These are phyloP conservation scores for Zygogramma bicolorata DNA, from an alignment of 2,888 invertebrate genomes.

Conservation along the genomic window DNA sequence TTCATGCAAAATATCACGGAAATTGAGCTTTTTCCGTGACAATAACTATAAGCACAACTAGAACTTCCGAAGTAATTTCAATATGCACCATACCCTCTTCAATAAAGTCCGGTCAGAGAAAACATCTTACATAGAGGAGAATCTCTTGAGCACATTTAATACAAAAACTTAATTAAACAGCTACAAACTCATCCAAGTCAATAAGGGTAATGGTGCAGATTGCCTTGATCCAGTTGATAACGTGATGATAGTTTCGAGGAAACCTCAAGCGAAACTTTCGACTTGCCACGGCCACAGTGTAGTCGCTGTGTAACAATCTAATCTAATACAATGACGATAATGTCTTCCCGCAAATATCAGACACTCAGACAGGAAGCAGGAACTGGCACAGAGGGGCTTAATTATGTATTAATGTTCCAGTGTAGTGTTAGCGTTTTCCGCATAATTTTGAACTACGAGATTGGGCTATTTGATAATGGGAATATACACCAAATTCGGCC, in stretches of 20 bases:
- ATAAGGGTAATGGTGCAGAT: constrained; percentile 40
- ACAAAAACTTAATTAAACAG: background rate
- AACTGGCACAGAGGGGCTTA: background rate
- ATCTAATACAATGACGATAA: constrained; percentile 12
- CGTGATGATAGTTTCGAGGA: constrained; percentile 33
- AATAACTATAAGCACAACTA: too few relatives aligned
- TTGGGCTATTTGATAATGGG: background rate
- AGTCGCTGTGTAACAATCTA: constrained; percentile 26
- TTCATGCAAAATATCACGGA: too few relatives aligned
- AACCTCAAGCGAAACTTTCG: constrained; percentile 35
- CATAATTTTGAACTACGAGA: background rate
- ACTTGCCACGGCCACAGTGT: constrained; percentile 1
- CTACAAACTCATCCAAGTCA: constrained; percentile 34
- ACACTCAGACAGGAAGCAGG: constrained; percentile 6
- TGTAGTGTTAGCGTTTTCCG: background rate
- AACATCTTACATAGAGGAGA: background rate
- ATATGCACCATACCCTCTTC: too few relatives aligned
- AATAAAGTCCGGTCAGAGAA: background rate
- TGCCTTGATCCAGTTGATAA: constrained; percentile 38
- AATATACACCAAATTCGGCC: background rate
- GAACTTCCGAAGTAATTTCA: too few relatives aligned
- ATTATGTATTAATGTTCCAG: constrained; percentile 3
- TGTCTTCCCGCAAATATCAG: constrained; percentile 6
- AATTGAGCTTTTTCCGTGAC: too few relatives aligned
- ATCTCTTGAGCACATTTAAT: background rate